Evolutionary conservation across 2,797 vertebrate genomes (phyloP).

Genomic region (Lemur catta): DNA sequence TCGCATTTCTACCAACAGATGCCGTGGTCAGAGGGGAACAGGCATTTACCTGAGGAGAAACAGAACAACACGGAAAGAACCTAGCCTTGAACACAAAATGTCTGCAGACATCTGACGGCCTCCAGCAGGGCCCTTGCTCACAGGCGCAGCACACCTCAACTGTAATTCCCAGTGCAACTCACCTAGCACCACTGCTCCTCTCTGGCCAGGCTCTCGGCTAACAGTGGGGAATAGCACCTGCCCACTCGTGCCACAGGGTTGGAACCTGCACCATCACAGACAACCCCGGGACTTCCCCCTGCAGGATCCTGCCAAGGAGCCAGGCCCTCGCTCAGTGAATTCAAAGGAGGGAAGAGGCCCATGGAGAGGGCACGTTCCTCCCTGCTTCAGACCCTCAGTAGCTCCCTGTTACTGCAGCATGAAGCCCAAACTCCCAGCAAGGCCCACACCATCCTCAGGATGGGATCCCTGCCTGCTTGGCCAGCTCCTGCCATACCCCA

Average conservation of each 20-base stretch:
- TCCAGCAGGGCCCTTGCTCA: background rate
- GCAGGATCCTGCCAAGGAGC: background rate
- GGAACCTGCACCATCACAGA: background rate
- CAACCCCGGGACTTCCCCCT: rapidly evolving
- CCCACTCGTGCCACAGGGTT: rapidly evolving
- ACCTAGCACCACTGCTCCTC: rapidly evolving
- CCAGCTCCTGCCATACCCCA: background rate
- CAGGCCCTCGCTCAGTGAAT: background rate
- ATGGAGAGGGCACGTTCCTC: background rate
- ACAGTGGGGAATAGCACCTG: rapidly evolving
- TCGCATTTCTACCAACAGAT: background rate
- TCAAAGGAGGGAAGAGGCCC: background rate
- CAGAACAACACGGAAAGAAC: background rate
- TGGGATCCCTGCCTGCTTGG: background rate
- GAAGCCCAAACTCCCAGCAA: background rate
- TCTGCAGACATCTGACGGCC: no score
- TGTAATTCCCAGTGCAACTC: background rate
- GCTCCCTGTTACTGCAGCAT: background rate
- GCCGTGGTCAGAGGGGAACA: background rate
- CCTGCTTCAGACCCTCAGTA: background rate
- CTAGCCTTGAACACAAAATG: background rate
- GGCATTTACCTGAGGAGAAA: background rate
- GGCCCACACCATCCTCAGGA: background rate
- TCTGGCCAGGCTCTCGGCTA: rapidly evolving
- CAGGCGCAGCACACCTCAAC: background rate